Evolutionary conservation across 2,113 vertebrate species (phyloP), one percentile per base, ranked within the genome.

Genomic region (Pipa parva): DNA sequence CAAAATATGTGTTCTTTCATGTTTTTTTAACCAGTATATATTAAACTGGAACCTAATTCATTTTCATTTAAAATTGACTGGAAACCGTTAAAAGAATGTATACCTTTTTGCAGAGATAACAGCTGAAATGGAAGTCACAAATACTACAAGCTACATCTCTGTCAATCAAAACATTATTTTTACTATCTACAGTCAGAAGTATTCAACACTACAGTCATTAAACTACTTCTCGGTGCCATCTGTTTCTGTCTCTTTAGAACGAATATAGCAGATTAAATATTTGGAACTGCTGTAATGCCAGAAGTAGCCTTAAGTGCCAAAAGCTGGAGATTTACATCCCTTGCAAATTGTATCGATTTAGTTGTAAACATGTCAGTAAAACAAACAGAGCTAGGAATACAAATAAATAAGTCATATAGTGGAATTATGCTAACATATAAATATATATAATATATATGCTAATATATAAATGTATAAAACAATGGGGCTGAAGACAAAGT

Each of bases 221-320:
- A 58, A 58, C 33, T 33, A 33, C 13, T 58, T 29, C 22, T 20
- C 37, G 36, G 12, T 37, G 20, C 55, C 55, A 58, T 58, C 55
- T 58, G 55, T 58, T 36, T 58, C 31, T 36, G 18, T 58, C 10
- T 33, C 29, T 58, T 58, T 36, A 58, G 20, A 58, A 6, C n/a
- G 12, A 58, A 58, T 33, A 7, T 3, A 29, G 18, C 55, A 58
- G 31, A 58, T 58, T 58, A 58, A 37, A 58, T 58, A 36, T 58
- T 58, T 26, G 27, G 52, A 56, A 58, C 37, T 36, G 28, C 55
- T 58, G 55, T 22, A 36, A 58, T 58, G 31, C 55, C 55, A 37
- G 55, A 21, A 58, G 28, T 58, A 29, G 55, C 55, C 55, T 58
- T 33, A 58, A 58, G 28, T 58, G 55, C 31, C 55, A 58, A 36